Percentiles rank a stretch among this genome's conserved stretches.
phyloP scores from a whole-genome alignment of 2,888 invertebrate genomes.

The Pandemis cinnamomeana region DNA sequence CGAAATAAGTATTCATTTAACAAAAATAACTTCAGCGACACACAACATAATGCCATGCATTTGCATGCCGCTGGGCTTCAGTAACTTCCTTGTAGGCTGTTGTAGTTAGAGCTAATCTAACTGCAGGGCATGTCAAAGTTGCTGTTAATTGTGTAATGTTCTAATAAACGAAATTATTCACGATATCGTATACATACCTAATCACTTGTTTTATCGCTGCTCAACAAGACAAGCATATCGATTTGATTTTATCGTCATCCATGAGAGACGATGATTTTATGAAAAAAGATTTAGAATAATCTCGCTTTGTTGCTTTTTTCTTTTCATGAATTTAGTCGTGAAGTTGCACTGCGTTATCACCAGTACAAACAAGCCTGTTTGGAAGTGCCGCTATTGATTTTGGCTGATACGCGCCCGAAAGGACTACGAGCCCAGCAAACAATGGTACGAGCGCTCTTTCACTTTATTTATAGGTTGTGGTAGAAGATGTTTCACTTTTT shows the following conservation, averaged over 20 bases:
- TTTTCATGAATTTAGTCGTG: conserved; percentile 17
- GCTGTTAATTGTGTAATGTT: background rate
- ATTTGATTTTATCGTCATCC: conserved; percentile 1
- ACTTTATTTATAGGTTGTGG: background rate
- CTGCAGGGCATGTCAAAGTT: background rate
- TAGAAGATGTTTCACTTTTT: background rate
- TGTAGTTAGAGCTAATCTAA: background rate
- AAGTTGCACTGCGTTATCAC: conserved; percentile 60
- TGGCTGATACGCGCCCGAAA: conserved; percentile 64
- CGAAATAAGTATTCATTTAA: no score
- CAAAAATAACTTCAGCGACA: background rate
- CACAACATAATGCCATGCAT: background rate
- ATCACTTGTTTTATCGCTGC: conserved; percentile 2
- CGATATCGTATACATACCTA: conserved; percentile 1
- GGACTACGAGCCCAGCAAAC: conserved; percentile 40
- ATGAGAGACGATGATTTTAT: conserved; percentile 4
- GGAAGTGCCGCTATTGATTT: conserved; percentile 67
- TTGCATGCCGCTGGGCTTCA: background rate
- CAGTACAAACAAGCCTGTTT: conserved; percentile 63
- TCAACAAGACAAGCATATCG: conserved; percentile 5
- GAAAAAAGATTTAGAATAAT: conserved; percentile 2
- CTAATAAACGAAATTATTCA: background rate
- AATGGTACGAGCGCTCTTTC: conserved; percentile 16
- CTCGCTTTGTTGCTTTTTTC: background rate
- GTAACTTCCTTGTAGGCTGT: background rate